Evolutionary conservation across 37 sponge, comb jelly and placozoan species (phyloP), one percentile per base, ranked within the genome.

Genomic region (Chondrosia reniformis): DNA sequence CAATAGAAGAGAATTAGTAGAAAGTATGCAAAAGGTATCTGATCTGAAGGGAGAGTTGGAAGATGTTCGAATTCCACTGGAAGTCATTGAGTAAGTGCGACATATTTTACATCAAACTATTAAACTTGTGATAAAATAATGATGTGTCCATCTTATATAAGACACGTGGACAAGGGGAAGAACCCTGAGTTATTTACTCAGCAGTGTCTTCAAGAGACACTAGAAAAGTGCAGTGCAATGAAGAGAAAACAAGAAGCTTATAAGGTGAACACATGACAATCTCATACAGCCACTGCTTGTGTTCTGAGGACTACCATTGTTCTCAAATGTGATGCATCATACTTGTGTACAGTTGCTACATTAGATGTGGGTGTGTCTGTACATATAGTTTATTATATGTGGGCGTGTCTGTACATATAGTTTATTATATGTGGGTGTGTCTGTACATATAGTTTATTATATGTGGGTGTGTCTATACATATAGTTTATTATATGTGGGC

Each of bases 171-270:
- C 56, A 62, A 80, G 21, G 88, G 88, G 21, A 56, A 66, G 1
- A 91, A 91, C 76, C 92, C 92, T 1, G 85, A 91, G 46, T 76
- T 91, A 36, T 91, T 81, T 62, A 87, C 92, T 13, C 72, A 69
- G 22, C 39, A 25, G 12, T 69, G 72, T 39, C 43, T 69, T 24
- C 72, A 40, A 40, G 72, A 69, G 42, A 69, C 40, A 41, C 41
- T 69, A n/a, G 72, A 69, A n/a, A 69, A 69, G 72, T 69, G 72
- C 43, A 39, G 37, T 40, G 72, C 38, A 13, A 69, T 69, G 72
- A 69, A 69, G 72, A 21, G 44, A 34, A 69, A 69, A 25, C 72
- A 69, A 34, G 42, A 69, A 44, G 72, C 72, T 17, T 69, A 69
- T 25, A 69, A 69, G 72, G 72, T 69, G 7, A 12, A n/a, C 52